Evolutionary conservation across 92 coral and sea anemone species (phyloP).

Genomic region (Muricea muricata): DNA sequence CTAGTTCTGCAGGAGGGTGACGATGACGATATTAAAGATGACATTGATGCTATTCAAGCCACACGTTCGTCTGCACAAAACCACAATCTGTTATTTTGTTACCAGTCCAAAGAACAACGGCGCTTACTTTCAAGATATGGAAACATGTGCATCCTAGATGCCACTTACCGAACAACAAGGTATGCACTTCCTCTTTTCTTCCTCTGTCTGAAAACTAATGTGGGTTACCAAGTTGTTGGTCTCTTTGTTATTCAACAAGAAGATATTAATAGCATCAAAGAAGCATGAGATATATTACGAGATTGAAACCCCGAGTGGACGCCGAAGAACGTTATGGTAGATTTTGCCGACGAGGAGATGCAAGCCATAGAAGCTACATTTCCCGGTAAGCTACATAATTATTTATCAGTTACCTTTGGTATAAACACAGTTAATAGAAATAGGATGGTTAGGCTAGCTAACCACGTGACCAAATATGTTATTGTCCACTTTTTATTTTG

Average conservation of each 20-base stretch:
- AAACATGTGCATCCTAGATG: conserved; percentile 5
- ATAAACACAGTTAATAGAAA: too few relatives aligned
- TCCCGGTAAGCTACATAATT: background rate
- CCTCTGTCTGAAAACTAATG: conserved; percentile 2
- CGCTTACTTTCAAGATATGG: background rate
- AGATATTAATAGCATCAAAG: conserved; percentile 14
- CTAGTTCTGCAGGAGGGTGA: background rate
- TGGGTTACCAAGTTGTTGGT: conserved; percentile 3
- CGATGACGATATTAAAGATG: background rate
- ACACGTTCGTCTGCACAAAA: background rate
- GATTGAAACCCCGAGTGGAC: background rate
- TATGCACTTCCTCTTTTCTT: conserved; percentile 20
- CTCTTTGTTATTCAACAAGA: conserved; percentile 6
- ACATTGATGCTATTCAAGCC: background rate
- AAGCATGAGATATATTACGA: background rate
- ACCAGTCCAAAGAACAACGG: conserved; percentile 12
- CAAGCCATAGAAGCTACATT: background rate
- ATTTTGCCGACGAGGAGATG: conserved; percentile 23
- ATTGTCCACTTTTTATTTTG: too few relatives aligned
- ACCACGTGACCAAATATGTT: too few relatives aligned
- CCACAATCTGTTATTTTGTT: background rate
- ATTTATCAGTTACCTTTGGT: too few relatives aligned
- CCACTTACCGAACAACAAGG: conserved; percentile 25
- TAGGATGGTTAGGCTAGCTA: too few relatives aligned
- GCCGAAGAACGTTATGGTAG: conserved; percentile 10